phyloP scores from a whole-genome alignment of 1,140 invertebrate species.

The Scaptomyza pallida region DNA sequence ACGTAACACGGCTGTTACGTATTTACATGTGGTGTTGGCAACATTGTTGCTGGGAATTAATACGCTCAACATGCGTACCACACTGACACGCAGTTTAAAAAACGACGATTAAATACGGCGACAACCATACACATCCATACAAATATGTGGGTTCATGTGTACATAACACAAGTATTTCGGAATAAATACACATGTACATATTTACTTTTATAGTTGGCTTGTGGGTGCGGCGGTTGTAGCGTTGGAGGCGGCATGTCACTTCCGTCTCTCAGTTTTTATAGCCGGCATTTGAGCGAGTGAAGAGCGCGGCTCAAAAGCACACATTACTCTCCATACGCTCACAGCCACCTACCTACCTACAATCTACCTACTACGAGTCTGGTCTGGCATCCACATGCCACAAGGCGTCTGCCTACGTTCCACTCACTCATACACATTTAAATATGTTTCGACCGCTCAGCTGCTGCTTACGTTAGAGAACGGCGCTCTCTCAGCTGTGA shows the following conservation, averaged over 20 bases:
- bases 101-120: conserved; percentile 9
- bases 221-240: conserved; percentile 58
- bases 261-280: conserved; percentile 59
- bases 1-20: conserved; percentile 2
- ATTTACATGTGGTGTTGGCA: conserved; percentile 5
- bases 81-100: conserved; percentile 6
- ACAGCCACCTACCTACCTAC: conserved; percentile 6
- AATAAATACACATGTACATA: conserved; percentile 5
- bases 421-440: conserved; percentile 38
- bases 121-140: conserved; percentile 6
- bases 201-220: conserved; percentile 26
- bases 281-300: conserved; percentile 48
- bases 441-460: conserved; percentile 28
- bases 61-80: conserved; percentile 33
- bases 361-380: conserved; percentile 45
- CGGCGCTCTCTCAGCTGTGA: conserved; percentile 40
- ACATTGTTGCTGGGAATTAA: conserved; percentile 33
- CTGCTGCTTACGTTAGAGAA: conserved; percentile 32
- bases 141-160: not conserved
- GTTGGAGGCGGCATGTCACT: conserved; percentile 56
- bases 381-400: conserved; percentile 68
- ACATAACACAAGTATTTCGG: not conserved
- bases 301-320: conserved; percentile 28
- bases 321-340: conserved; percentile 10
- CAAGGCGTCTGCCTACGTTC: conserved; percentile 47